Evolutionary conservation across 1,140 invertebrate species (phyloP).

Genomic region (Zaprionus vittiger): DNA sequence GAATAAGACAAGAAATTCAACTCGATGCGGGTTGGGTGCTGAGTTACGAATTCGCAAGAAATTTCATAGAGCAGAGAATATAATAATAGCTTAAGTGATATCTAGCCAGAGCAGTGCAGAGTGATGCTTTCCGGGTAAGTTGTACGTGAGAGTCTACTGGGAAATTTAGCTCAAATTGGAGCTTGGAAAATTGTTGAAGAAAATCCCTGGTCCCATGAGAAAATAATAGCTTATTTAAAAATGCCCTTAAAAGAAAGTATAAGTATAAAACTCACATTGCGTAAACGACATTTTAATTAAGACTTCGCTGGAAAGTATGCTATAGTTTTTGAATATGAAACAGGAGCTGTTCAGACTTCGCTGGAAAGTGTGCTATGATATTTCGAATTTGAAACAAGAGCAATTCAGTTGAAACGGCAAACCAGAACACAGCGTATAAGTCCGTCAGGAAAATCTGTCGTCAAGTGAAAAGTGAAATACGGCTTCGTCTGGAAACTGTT

Average conservation of each 20-base stretch:
- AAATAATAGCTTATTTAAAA: background rate
- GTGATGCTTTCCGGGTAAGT: background rate
- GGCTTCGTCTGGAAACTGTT: background rate
- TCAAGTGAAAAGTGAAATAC: background rate
- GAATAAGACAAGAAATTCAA: slow-evolving; percentile 7
- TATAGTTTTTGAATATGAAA: background rate
- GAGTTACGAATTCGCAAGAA: background rate
- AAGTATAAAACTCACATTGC: background rate
- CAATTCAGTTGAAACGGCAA: background rate
- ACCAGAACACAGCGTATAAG: background rate
- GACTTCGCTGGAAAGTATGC: background rate
- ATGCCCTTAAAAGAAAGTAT: background rate
- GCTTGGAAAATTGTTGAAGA: background rate
- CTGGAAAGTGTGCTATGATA: too few species aligned
- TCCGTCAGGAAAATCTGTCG: background rate
- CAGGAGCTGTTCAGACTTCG: background rate
- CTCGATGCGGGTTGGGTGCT: background rate
- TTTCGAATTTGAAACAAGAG: background rate
- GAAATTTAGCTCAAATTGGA: background rate
- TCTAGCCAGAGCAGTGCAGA: background rate
- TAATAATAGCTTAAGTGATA: slow-evolving; percentile 3
- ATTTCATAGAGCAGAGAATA: background rate
- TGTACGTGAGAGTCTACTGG: background rate
- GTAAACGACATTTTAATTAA: background rate
- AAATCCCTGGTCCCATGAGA: background rate